Conservation (phyloP, 2,113 vertebrate species). For the Pollimyrus isidori region DNA sequence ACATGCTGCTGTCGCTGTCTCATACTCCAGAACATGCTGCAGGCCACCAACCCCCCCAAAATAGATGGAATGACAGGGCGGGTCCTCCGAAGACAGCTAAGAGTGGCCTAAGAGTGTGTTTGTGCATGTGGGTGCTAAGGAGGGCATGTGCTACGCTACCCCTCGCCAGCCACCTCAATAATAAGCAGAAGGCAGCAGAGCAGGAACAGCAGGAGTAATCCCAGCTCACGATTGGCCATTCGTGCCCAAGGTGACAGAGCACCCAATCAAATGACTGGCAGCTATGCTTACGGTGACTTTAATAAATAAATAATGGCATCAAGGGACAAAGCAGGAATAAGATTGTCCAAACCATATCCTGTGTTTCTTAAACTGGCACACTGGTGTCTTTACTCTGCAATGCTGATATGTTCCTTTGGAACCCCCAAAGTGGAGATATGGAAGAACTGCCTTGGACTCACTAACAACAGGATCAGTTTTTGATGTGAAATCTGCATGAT, state of each 20-base stretch:
- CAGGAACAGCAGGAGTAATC: background rate
- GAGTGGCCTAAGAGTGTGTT: background rate
- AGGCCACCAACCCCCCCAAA: background rate
- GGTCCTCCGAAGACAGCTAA: background rate
- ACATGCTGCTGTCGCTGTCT: slow-evolving; percentile 39
- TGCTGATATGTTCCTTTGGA: background rate
- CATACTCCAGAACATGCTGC: slow-evolving; percentile 19
- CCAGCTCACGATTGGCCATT: background rate
- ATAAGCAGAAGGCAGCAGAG: background rate
- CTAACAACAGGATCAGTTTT: background rate
- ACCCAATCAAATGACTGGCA: background rate
- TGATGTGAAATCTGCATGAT: background rate
- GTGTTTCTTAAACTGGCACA: background rate
- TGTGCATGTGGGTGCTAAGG: background rate
- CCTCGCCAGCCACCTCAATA: background rate
- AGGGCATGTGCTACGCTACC: background rate
- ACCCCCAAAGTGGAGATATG: background rate
- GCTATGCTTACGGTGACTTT: background rate
- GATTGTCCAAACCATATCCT: no score
- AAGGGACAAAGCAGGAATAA: background rate
- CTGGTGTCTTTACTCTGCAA: background rate
- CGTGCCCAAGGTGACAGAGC: background rate
- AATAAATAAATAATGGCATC: background rate
- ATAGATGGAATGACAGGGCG: background rate
- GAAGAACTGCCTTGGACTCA: background rate